phyloP scores from a whole-genome alignment of 1,140 invertebrate species.

The Phthorimaea operculella region DNA sequence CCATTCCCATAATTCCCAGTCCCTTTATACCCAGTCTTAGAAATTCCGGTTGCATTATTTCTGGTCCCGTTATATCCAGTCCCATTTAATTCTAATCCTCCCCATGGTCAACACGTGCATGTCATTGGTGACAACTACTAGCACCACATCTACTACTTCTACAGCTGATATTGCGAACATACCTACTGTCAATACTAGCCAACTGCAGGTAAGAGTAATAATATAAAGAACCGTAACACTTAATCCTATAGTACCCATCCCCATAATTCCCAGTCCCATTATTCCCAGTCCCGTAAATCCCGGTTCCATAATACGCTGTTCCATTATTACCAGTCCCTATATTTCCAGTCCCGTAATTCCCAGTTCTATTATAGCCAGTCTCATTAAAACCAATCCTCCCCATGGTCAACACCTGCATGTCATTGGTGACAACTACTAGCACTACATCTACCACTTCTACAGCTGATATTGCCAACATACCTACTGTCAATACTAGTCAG shows the following conservation, averaged over 20 bases:
- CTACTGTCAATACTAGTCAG: slow-evolving; percentile 70
- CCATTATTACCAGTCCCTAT: too few species aligned
- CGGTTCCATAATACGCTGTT: too few species aligned
- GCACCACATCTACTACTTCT: slow-evolving; percentile 64
- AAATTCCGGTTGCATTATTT: too few species aligned
- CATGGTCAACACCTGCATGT: slow-evolving; percentile 90
- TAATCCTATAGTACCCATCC: too few species aligned
- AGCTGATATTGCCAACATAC: slow-evolving; percentile 72
- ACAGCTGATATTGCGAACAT: slow-evolving; percentile 62
- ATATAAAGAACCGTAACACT: too few species aligned
- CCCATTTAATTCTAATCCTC: slow-evolving; percentile 76
- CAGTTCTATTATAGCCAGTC: too few species aligned
- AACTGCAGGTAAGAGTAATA: slow-evolving; percentile 71
- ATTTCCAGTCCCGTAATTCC: too few species aligned
- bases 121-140: slow-evolving; percentile 80
- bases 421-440: slow-evolving; percentile 78
- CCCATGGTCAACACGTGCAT: slow-evolving; percentile 91
- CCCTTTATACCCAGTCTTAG: too few species aligned
- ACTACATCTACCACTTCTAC: slow-evolving; percentile 65
- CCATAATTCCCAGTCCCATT: too few species aligned
- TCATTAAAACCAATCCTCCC: slow-evolving; percentile 76
- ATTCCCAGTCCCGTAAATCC: too few species aligned
- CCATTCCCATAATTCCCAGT: too few species aligned
- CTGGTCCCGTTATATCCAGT: too few species aligned
- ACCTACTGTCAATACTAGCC: slow-evolving; percentile 72